Conservation (phyloP, 2,113 vertebrate species). For the Tinamus guttatus region DNA sequence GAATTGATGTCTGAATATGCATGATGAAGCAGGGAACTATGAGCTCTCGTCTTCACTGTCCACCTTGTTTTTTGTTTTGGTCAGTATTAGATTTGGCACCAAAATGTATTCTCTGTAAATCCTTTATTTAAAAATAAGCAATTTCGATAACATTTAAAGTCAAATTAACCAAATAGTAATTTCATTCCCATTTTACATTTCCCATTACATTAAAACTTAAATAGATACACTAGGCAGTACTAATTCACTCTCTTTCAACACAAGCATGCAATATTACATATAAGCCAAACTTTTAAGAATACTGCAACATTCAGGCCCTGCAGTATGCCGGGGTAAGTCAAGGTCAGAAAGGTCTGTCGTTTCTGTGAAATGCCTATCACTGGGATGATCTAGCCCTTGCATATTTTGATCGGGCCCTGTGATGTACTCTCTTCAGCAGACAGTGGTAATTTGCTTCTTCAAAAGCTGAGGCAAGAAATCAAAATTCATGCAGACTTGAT, state of each 20-base stretch:
- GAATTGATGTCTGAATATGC: background rate
- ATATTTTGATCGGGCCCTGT: conserved; percentile 40
- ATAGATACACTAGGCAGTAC: conserved; percentile 13
- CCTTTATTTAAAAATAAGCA: background rate
- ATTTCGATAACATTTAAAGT: background rate
- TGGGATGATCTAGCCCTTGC: background rate
- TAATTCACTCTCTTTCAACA: conserved; percentile 29
- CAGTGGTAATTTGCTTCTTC: conserved; percentile 32
- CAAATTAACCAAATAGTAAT: background rate
- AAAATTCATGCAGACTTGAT: conserved; percentile 78
- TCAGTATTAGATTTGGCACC: background rate
- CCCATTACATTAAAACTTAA: conserved; percentile 31
- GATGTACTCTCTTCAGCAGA: background rate
- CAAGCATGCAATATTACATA: conserved; percentile 19
- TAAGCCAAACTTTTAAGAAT: conserved; percentile 27
- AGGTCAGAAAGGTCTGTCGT: conserved; percentile 38
- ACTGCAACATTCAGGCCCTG: conserved; percentile 43
- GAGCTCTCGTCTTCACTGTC: background rate
- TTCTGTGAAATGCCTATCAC: conserved; percentile 26
- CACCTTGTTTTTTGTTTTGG: background rate
- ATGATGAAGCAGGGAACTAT: background rate
- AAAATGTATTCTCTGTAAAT: background rate
- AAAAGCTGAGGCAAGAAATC: conserved; percentile 41
- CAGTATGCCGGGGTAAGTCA: conserved; percentile 6
- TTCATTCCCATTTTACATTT: conserved; percentile 64